A percentile compares a stretch with the other conserved stretches of the same genome.
These are phyloP conservation scores for Botia kubotai DNA, from an alignment of 2,797 vertebrate species.

Conservation along the genomic window DNA sequence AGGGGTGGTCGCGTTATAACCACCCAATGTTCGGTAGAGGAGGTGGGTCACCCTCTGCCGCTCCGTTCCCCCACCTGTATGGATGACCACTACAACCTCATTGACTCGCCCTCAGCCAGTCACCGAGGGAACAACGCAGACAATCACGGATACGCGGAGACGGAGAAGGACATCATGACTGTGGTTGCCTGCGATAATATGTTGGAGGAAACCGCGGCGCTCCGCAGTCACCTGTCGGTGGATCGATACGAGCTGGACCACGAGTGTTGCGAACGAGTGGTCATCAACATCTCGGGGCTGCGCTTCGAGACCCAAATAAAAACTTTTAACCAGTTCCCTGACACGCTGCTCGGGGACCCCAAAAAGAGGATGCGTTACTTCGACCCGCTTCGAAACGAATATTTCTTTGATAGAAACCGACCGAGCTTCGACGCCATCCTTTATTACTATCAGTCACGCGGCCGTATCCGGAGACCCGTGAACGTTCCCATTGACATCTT, in stretches of 20 bases:
- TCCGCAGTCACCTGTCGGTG: conserved; percentile 77
- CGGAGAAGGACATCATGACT: conserved; percentile 85
- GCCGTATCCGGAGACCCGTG: conserved; percentile 93
- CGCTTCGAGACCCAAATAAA: conserved; percentile 97
- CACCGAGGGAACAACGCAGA: conserved; percentile 71
- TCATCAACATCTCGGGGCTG: conserved; percentile 96
- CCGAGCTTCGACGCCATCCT: conserved; percentile 99
- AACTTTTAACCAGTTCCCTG: conserved; percentile 95
- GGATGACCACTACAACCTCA: conserved; percentile 86
- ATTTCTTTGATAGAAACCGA: conserved; percentile 97
- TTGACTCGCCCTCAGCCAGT: conserved; percentile 77
- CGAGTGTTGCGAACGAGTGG: conserved; percentile 94
- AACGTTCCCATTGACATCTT: conserved; percentile 98
- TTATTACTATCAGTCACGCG: conserved; percentile 97
- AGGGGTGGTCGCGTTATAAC: conserved; percentile 60
- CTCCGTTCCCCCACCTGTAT: conserved; percentile 78
- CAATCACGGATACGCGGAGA: conserved; percentile 79
- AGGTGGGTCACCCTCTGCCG: conserved; percentile 75
- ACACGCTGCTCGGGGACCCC: conserved; percentile 94
- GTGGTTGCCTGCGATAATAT: conserved; percentile 85
- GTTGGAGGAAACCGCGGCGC: conserved; percentile 82
- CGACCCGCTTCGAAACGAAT: conserved; percentile 98
- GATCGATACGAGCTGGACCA: conserved; percentile 81
- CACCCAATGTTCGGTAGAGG: conserved; percentile 74
- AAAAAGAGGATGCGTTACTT: conserved; percentile 97